A percentile compares a stretch with the other conserved stretches of the same genome.
Conservation (phyloP, 1,140 invertebrate species). For the Bombyx mori region ASM3026992v2 NC_085123.1:12053501-12054000, state of each 20-base stretch:
- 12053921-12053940: too few relatives aligned
- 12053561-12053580: slow-evolving; percentile 56
- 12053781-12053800: slow-evolving; percentile 1
- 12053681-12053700: slow-evolving; percentile 30
- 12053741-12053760: not conserved
- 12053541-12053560: slow-evolving; percentile 70
- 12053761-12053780: slow-evolving; percentile 6
- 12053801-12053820: too few relatives aligned
- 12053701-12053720: slow-evolving; percentile 12
- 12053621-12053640: slow-evolving; percentile 24
- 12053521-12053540: slow-evolving; percentile 55
- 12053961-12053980: too few relatives aligned
- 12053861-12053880: not conserved
- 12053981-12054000: too few relatives aligned
- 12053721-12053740: not conserved
- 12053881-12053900: not conserved
- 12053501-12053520: slow-evolving; percentile 59
- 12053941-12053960: too few relatives aligned
- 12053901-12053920: not conserved
- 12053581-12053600: slow-evolving; percentile 39
- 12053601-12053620: slow-evolving; percentile 39
- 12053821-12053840: slow-evolving; percentile 8
- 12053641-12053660: slow-evolving; percentile 14
- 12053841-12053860: slow-evolving; percentile 6
- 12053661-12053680: slow-evolving; percentile 24